These are phyloP conservation scores for Parasteatoda lunata DNA, from an alignment of 2,888 invertebrate species.

Conservation along the genomic window DNA sequence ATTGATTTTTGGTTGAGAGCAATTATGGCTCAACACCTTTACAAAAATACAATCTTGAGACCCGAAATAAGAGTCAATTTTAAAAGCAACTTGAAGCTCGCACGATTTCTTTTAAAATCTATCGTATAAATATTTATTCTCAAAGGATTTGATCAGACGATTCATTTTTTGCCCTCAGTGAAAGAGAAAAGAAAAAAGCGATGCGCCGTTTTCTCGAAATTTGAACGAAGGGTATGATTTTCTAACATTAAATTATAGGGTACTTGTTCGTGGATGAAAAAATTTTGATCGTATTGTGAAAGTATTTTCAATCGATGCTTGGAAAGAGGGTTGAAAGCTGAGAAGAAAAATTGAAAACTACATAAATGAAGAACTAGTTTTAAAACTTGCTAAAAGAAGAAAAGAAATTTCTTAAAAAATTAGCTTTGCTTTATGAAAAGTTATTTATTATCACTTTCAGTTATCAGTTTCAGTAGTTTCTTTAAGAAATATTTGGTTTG, in stretches of 20 bases:
- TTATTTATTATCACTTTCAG: too few relatives aligned
- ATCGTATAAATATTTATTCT: slow-evolving; percentile 38
- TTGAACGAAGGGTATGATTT: neutral
- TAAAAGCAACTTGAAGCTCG: slow-evolving; percentile 22
- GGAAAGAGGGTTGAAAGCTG: too few relatives aligned
- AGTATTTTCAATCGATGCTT: too few relatives aligned
- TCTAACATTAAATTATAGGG: neutral
- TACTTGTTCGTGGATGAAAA: neutral
- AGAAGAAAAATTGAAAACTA: too few relatives aligned
- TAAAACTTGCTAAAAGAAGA: too few relatives aligned
- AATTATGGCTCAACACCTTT: slow-evolving; percentile 41
- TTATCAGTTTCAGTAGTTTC: too few relatives aligned
- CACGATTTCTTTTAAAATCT: neutral
- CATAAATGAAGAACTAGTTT: too few relatives aligned
- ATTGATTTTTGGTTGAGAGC: slow-evolving; percentile 42
- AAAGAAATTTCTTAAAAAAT: too few relatives aligned
- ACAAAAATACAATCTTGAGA: slow-evolving; percentile 44
- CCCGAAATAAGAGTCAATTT: slow-evolving; percentile 42
- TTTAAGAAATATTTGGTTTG: too few relatives aligned
- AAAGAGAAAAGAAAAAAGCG: neutral
- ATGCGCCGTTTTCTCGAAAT: neutral
- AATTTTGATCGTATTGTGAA: neutral
- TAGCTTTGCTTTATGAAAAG: too few relatives aligned
- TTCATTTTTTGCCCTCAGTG: neutral
- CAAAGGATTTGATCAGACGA: neutral